These are phyloP conservation scores for Eleutherodactylus coqui DNA, from an alignment of 2,797 vertebrate genomes.

Conservation along the genomic window DNA sequence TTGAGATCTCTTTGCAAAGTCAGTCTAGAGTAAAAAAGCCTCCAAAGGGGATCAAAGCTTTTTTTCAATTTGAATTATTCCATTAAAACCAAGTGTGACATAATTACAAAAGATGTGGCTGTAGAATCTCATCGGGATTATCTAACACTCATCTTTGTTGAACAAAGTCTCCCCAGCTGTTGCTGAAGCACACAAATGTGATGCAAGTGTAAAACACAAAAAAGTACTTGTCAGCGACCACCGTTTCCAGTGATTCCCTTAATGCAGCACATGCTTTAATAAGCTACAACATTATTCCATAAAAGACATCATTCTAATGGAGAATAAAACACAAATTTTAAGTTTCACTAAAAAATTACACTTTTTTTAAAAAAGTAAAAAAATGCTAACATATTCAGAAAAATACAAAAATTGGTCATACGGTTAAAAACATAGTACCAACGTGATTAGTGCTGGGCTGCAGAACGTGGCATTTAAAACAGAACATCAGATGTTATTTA, in stretches of 20 bases:
- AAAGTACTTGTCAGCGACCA: conserved; percentile 76
- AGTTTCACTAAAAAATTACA: not conserved
- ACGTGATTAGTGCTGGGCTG: not conserved
- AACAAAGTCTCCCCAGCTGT: conserved; percentile 85
- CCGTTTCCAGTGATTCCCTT: conserved; percentile 67
- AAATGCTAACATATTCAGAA: not conserved
- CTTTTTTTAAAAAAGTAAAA: not conserved
- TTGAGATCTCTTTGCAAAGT: conserved; percentile 85
- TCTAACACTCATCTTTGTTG: conserved; percentile 86
- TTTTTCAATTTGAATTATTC: conserved; percentile 87
- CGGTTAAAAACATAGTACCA: not conserved
- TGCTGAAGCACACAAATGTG: conserved; percentile 81
- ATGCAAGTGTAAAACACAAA: conserved; percentile 75
- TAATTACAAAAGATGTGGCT: conserved; percentile 90
- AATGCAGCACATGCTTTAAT: conserved; percentile 67
- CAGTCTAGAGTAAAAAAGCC: conserved; percentile 83
- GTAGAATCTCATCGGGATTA: conserved; percentile 90
- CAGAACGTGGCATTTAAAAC: conserved; percentile 66
- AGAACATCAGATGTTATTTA: conserved; percentile 79
- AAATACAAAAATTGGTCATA: not conserved
- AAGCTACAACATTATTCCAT: not conserved
- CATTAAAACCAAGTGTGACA: conserved; percentile 88
- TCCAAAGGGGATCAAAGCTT: conserved; percentile 88
- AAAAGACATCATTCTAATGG: not conserved
- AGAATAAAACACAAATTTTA: not conserved